phyloP scores from a whole-genome alignment of 2,113 vertebrate species.

The Leptodactylus fuscus region DNA sequence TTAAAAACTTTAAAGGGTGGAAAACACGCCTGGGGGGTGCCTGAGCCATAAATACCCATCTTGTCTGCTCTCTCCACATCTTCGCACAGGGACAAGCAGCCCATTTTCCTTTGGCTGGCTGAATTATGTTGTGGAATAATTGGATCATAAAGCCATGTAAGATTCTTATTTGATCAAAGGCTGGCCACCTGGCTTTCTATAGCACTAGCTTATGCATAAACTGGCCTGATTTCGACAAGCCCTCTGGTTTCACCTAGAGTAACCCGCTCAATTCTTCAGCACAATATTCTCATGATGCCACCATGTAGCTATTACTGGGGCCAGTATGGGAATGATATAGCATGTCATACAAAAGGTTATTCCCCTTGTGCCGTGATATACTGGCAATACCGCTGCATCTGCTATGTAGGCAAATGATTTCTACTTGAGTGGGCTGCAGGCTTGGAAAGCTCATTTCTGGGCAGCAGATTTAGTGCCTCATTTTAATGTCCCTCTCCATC shows the following conservation, averaged over 20 bases:
- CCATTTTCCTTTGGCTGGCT: constrained; percentile 44
- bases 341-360: not conserved
- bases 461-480: not conserved
- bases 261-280: not conserved
- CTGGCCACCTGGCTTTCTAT: constrained; percentile 43
- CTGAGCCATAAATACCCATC: constrained; percentile 51
- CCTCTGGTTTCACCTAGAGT: constrained; percentile 33
- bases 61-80: constrained; percentile 51
- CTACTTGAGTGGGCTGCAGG: not conserved
- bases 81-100: constrained; percentile 47
- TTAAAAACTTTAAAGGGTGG: constrained; percentile 59
- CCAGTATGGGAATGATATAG: not conserved
- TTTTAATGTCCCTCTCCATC: not conserved
- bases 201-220: not conserved
- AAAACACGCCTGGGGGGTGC: constrained; percentile 48
- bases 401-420: not conserved
- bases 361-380: not conserved
- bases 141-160: constrained; percentile 57
- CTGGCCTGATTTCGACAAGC: not conserved
- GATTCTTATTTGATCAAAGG: constrained; percentile 56
- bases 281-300: not conserved
- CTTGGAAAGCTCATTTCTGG: not conserved
- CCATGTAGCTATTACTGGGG: not conserved
- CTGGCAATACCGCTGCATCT: not conserved
- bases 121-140: constrained; percentile 58